Conservation (phyloP, 1,140 invertebrate species). For the Medauroidea extradentata region DNA sequence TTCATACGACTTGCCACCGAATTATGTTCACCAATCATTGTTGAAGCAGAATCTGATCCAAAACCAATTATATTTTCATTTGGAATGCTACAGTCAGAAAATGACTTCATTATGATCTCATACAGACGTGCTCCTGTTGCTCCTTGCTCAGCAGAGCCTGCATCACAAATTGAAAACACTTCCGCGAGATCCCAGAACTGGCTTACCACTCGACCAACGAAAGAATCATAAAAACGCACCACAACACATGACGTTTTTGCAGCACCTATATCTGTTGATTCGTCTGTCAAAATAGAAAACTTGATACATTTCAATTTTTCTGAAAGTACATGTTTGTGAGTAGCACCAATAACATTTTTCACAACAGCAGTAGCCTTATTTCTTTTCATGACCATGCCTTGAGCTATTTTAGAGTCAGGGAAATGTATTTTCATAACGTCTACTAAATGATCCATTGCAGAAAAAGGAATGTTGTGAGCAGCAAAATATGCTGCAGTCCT, state of each 20-base stretch:
- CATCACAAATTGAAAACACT: slow-evolving; percentile 10
- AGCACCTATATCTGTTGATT: slow-evolving; percentile 28
- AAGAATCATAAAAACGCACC: slow-evolving; percentile 18
- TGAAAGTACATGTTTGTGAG: slow-evolving; percentile 17
- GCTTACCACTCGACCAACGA: slow-evolving; percentile 9
- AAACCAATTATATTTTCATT: slow-evolving; percentile 13
- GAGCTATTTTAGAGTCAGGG: slow-evolving; percentile 19
- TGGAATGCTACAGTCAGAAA: neutral
- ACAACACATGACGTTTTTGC: slow-evolving; percentile 15
- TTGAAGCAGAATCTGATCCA: slow-evolving; percentile 7
- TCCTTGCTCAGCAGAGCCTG: slow-evolving; percentile 3
- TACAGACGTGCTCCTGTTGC: slow-evolving; percentile 22
- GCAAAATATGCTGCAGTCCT: slow-evolving; percentile 14
- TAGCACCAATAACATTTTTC: slow-evolving; percentile 25
- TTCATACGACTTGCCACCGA: slow-evolving; percentile 7
- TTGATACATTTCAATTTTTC: slow-evolving; percentile 19
- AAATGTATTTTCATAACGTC: slow-evolving; percentile 20
- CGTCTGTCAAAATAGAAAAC: slow-evolving; percentile 28
- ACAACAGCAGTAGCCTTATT: slow-evolving; percentile 16
- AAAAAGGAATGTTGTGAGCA: slow-evolving; percentile 18
- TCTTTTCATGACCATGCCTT: slow-evolving; percentile 14
- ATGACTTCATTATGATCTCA: too few species aligned
- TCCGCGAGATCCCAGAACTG: slow-evolving; percentile 22
- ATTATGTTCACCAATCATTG: slow-evolving; percentile 12
- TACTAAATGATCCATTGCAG: slow-evolving; percentile 8